These are phyloP conservation scores for Onchidella celtica DNA, from an alignment of 2,888 invertebrate genomes.

Conservation along the genomic window DNA sequence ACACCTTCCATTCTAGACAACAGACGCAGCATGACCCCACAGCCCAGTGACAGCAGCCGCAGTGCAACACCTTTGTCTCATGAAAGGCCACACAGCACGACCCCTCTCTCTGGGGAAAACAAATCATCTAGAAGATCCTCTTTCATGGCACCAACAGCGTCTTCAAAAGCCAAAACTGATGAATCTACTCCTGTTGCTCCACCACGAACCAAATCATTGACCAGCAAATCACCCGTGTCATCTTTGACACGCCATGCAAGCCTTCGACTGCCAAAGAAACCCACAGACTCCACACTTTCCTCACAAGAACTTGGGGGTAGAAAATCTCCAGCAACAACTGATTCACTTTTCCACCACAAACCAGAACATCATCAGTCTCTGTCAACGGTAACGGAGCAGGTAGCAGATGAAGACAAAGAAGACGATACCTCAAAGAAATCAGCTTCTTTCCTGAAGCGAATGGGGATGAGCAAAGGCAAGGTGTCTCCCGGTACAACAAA, in stretches of 20 bases:
- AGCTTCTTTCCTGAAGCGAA: constrained; percentile 65
- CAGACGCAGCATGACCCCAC: constrained; percentile 41
- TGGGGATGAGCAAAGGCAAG: constrained; percentile 63
- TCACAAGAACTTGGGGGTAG: constrained; percentile 53
- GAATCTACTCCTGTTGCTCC: constrained; percentile 54
- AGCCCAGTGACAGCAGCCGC: constrained; percentile 23
- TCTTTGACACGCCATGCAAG: constrained; percentile 43
- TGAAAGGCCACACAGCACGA: constrained; percentile 42
- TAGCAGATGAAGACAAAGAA: constrained; percentile 50
- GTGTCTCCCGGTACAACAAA: constrained; percentile 54
- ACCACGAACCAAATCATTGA: constrained; percentile 43
- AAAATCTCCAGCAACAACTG: constrained; percentile 35
- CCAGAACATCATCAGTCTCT: constrained; percentile 49
- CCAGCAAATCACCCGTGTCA: constrained; percentile 16
- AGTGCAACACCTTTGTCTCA: constrained; percentile 40
- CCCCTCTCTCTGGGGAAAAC: constrained; percentile 32
- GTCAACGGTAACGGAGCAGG: constrained; percentile 57
- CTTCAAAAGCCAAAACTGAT: constrained; percentile 63
- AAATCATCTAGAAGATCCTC: constrained; percentile 55
- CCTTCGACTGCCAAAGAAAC: constrained; percentile 40
- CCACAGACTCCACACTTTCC: constrained; percentile 59
- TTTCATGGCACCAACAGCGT: constrained; percentile 69
- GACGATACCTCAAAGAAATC: constrained; percentile 54
- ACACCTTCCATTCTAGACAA: constrained; percentile 38
- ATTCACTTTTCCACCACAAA: constrained; percentile 47